Evolutionary conservation across 2,888 invertebrate genomes (phyloP).

Genomic region (Neria commutata): DNA sequence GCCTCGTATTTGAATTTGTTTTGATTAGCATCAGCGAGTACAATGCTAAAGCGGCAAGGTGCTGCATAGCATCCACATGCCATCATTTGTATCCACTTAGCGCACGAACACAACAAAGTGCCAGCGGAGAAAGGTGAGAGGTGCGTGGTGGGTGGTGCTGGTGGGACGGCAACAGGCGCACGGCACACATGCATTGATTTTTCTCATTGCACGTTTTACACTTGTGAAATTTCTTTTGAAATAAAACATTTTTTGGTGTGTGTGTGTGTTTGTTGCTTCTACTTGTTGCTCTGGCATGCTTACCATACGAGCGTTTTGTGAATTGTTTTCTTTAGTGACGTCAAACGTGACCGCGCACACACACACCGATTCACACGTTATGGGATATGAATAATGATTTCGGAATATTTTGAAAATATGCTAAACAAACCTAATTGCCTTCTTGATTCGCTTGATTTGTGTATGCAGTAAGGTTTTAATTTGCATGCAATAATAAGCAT

Average conservation of each 20-base stretch:
- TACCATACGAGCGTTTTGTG: constrained; percentile 1
- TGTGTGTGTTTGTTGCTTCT: neutral
- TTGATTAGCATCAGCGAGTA: neutral
- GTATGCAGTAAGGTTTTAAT: too few relatives aligned
- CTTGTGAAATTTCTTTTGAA: neutral
- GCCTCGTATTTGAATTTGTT: neutral
- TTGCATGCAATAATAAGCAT: too few relatives aligned
- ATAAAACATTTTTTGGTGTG: neutral
- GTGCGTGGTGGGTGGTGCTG: too few relatives aligned
- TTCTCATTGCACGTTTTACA: too few relatives aligned
- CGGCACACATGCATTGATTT: too few relatives aligned
- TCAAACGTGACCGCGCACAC: constrained; percentile 17
- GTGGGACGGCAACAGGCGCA: too few relatives aligned
- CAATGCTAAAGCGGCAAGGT: neutral
- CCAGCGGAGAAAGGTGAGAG: too few relatives aligned
- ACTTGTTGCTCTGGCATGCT: neutral
- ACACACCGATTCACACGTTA: constrained; percentile 13
- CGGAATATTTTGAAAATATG: too few relatives aligned
- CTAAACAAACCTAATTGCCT: too few relatives aligned
- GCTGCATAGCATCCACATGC: neutral
- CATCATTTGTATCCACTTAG: neutral
- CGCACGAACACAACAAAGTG: neutral
- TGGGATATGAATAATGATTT: too few relatives aligned
- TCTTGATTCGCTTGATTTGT: too few relatives aligned
- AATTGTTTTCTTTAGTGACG: constrained; percentile 18